Conservation (phyloP, 2,888 invertebrate species). For the Epinotia nisella region DNA sequence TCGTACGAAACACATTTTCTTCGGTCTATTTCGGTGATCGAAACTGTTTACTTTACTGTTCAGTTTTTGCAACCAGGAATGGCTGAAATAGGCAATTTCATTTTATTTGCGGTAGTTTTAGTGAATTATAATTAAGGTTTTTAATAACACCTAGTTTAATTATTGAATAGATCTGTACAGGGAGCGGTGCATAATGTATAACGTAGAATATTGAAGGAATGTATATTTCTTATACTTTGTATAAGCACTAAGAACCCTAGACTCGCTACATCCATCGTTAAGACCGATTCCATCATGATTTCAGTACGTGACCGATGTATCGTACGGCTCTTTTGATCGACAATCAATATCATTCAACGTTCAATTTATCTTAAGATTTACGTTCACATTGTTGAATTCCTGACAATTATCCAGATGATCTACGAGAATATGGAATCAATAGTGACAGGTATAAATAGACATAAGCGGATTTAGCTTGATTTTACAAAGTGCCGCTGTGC, state of each 20-base stretch:
- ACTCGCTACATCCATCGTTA: constrained; percentile 61
- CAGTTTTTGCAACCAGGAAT: constrained; percentile 70
- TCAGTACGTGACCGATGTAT: constrained; percentile 65
- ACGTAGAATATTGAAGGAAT: constrained; percentile 5
- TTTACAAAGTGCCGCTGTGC: constrained; percentile 19
- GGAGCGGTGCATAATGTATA: background rate
- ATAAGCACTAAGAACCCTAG: constrained; percentile 15
- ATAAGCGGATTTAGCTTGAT: constrained; percentile 34
- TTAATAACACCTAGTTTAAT: background rate
- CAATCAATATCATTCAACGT: constrained; percentile 70
- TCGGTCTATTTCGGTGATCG: constrained; percentile 73
- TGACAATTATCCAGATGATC: constrained; percentile 65
- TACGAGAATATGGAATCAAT: constrained; percentile 49
- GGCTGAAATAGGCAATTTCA: constrained; percentile 55
- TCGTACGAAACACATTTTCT: constrained; percentile 71
- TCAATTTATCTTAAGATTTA: constrained; percentile 76
- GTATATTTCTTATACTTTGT: constrained; percentile 24
- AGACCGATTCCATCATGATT: constrained; percentile 62
- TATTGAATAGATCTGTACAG: background rate
- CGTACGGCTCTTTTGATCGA: constrained; percentile 71
- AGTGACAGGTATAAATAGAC: constrained; percentile 46
- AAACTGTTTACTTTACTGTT: constrained; percentile 69
- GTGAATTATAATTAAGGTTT: background rate
- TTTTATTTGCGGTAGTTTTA: constrained; percentile 45
- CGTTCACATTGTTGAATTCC: constrained; percentile 71